Evolutionary conservation across 2,888 invertebrate species (phyloP), one percentile per base, ranked within the genome.

Genomic region (Cenopis cana): DNA sequence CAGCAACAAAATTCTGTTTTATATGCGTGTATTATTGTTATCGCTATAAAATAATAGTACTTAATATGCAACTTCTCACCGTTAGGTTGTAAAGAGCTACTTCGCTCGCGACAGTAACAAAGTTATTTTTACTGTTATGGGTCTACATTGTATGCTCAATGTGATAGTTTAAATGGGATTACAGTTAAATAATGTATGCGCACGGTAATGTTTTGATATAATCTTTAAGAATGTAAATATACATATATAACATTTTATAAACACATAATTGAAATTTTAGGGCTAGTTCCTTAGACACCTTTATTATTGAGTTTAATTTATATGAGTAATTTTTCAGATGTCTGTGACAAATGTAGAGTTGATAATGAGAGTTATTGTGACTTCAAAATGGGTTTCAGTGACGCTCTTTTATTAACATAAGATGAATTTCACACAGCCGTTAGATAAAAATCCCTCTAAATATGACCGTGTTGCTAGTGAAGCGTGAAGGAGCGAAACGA

Each of bases 401-500:
- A 8, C n/a, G n/a, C 12, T 14, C 14, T 41, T 5, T 46, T 8
- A 33, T 46, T n/a, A 6, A n/a, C n/a, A 46, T n/a, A 6, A 46
- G 46, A 6, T 50, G 24, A 59, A 68, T 52, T 52, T 59, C 11
- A 49, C 14, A 61, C 49, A 54, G 29, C 67, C 55, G 36, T 67
- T 61, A n/a, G 60, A 55, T 55, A 56, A 61, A 67, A 67, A 71
- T 61, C 20, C 66, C 36, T 71, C 36, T 71, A 61, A 71, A 71
- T 71, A 71, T 61, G 67, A 67, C 66, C 61, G 60, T 71, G 49
- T 66, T 11, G 60, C 29, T 60, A 71, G 49, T 50, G 71, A 41
- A 61, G 71, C 66, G 71, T 60, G 71, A 71, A 71, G 24, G 60
- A 55, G 71, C 14, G 60, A 60, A 56, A 61, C 71, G 66, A 67